Conservation (phyloP, 2,797 vertebrate genomes). For the Lutjanus campechanus region DNA sequence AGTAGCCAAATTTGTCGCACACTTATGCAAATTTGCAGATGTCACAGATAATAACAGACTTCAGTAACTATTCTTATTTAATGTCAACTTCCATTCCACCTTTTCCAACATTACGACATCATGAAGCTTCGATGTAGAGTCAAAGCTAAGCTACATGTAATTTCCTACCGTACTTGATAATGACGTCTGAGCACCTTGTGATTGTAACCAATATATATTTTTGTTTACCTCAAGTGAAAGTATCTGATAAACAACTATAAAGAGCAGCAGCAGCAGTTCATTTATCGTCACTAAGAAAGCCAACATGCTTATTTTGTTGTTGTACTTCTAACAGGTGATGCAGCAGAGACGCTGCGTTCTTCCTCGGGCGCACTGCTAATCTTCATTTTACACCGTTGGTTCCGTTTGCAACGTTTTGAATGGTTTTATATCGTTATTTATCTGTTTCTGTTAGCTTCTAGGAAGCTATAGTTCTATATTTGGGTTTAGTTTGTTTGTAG, state of each 20-base stretch:
- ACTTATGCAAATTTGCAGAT: constrained; percentile 28
- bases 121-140: background rate
- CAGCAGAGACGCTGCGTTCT: constrained; percentile 24
- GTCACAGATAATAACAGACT: constrained; percentile 4
- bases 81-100: constrained; percentile 8
- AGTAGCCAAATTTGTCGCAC: constrained; percentile 31
- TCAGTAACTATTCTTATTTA: constrained; percentile 9
- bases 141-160: constrained; percentile 21
- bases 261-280: constrained; percentile 22
- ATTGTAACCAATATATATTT: constrained; percentile 50
- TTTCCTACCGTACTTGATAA: constrained; percentile 58
- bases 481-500: constrained; percentile 40
- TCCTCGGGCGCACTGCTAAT: constrained; percentile 19
- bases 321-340: constrained; percentile 14
- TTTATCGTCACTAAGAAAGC: constrained; percentile 39
- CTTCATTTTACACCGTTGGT: constrained; percentile 26
- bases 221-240: constrained; percentile 37
- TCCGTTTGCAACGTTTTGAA: constrained; percentile 40
- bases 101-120: background rate
- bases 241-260: constrained; percentile 1
- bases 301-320: constrained; percentile 27
- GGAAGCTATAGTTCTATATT: constrained; percentile 65
- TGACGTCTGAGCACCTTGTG: constrained; percentile 64
- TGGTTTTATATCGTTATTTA: constrained; percentile 64
- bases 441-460: constrained; percentile 71